Conservation (phyloP, 2,113 vertebrate species). For the Chitala chitala region DNA sequence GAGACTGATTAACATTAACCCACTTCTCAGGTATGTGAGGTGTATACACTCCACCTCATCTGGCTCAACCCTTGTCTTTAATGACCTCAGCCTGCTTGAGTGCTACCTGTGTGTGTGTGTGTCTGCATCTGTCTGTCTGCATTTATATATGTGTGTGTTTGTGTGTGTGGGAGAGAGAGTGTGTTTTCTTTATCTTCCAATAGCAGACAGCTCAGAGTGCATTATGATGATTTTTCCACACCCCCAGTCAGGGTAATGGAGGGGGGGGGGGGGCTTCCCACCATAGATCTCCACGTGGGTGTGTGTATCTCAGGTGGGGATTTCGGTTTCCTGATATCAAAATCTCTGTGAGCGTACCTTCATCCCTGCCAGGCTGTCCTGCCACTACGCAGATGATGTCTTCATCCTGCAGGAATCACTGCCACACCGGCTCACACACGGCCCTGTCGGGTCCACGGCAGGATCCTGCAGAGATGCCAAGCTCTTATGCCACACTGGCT, state of each 20-base stretch:
- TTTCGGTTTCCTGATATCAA: conserved; percentile 48
- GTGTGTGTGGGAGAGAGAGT: too few species aligned
- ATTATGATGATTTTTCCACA: conserved; percentile 12
- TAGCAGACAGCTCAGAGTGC: neutral
- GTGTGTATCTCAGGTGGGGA: conserved; percentile 55
- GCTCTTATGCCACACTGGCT: too few species aligned
- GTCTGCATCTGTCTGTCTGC: too few species aligned
- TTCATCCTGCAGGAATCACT: too few species aligned
- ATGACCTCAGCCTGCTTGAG: too few species aligned
- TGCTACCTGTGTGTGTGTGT: too few species aligned
- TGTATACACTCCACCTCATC: conserved; percentile 23
- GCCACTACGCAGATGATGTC: too few species aligned
- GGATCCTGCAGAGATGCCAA: too few species aligned
- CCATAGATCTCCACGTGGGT: conserved; percentile 10
- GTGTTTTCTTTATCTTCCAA: neutral
- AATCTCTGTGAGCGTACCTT: conserved; percentile 61
- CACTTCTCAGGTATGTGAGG: neutral
- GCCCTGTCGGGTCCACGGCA: too few species aligned
- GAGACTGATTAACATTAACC: conserved; percentile 14
- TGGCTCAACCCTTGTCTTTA: conserved; percentile 32
- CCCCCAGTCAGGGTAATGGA: conserved; percentile 3
- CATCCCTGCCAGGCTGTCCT: conserved; percentile 49
- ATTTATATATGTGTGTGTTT: too few species aligned
- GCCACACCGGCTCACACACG: too few species aligned
- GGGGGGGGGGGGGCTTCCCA: neutral